Evolutionary conservation across 2,797 vertebrate species (phyloP).

Genomic region (Halcyon chelicuti): DNA sequence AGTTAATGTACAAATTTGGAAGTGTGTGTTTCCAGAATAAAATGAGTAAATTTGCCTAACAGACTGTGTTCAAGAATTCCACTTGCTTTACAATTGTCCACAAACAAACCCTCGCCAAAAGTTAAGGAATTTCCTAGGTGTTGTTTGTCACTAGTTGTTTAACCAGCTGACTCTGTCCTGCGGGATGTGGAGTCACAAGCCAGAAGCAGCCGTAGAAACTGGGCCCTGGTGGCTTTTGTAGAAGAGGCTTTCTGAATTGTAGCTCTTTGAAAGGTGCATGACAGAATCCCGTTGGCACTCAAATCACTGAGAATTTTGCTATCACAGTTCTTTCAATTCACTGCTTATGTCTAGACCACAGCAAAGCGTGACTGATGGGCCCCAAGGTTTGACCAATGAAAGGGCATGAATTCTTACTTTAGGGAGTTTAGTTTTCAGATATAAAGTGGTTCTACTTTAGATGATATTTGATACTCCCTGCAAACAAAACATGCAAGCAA

Average conservation of each 20-base stretch:
- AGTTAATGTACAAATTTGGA: background rate
- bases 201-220: background rate
- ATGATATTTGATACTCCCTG: background rate
- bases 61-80: background rate
- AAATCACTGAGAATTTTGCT: background rate
- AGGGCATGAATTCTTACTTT: background rate
- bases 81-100: background rate
- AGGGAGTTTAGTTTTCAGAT: background rate
- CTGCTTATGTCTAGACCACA: background rate
- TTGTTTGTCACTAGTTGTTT: background rate
- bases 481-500: background rate
- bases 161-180: background rate
- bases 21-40: background rate
- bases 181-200: background rate
- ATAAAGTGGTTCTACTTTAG: background rate
- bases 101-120: background rate
- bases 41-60: background rate
- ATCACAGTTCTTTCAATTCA: accelerated
- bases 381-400: background rate
- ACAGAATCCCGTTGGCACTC: background rate
- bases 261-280: background rate
- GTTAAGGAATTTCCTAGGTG: background rate
- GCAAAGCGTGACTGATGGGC: background rate
- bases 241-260: background rate
- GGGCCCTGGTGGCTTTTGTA: background rate